These are phyloP conservation scores for Hippotragus niger DNA, from an alignment of 2,113 vertebrate genomes.

Conservation along the genomic window DNA sequence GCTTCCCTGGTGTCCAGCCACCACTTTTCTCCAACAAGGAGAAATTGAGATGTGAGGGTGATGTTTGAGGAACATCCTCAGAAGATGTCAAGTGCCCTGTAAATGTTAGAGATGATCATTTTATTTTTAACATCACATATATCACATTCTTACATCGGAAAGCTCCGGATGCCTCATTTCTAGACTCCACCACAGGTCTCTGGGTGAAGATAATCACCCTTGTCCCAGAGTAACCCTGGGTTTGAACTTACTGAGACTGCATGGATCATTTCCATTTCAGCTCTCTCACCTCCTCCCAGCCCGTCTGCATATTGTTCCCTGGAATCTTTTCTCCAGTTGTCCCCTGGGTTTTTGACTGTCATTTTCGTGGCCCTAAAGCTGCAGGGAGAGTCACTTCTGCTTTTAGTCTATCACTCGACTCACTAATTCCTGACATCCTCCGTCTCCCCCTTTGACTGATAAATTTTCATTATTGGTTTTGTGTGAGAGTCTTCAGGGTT, in stretches of 20 bases:
- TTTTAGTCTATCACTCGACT: conserved; percentile 20
- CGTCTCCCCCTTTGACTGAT: conserved; percentile 66
- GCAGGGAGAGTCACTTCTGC: neutral
- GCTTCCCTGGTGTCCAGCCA: neutral
- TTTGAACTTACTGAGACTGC: neutral
- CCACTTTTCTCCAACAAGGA: neutral
- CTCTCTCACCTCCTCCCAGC: neutral
- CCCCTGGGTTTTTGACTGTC: conserved; percentile 26
- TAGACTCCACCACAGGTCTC: neutral
- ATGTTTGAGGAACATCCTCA: neutral
- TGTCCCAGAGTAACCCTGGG: too few species aligned
- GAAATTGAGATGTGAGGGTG: neutral
- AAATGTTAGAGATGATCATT: neutral
- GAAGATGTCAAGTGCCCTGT: neutral
- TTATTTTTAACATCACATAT: neutral
- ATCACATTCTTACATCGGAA: neutral
- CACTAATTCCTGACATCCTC: neutral
- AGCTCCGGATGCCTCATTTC: neutral
- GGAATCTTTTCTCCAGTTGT: conserved; percentile 29
- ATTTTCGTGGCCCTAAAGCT: neutral
- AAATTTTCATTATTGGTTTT: conserved; percentile 84
- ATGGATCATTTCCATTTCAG: neutral
- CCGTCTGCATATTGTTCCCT: neutral
- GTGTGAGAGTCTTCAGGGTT: conserved; percentile 78
- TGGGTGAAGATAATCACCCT: neutral